phyloP scores from a whole-genome alignment of 2,797 vertebrate genomes.

The Falco peregrinus region DNA sequence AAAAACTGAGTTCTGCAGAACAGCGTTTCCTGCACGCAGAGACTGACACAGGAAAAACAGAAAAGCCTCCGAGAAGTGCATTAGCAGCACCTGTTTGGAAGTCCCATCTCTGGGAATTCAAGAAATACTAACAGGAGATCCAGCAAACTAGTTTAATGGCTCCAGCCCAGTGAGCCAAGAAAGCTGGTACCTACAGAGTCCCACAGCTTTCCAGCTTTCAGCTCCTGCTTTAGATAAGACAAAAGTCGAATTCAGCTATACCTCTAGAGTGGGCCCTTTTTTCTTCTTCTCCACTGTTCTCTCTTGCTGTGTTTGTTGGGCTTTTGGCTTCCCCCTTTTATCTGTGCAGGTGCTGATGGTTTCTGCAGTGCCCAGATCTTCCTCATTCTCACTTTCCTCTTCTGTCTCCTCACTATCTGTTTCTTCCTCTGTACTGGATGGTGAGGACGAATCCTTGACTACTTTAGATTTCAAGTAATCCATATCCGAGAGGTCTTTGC shows the following conservation, averaged over 20 bases:
- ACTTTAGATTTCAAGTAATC: constrained; percentile 94
- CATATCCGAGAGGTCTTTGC: constrained; percentile 87
- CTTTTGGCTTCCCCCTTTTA: background rate
- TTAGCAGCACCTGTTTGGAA: background rate
- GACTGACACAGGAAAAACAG: background rate
- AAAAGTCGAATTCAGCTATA: background rate
- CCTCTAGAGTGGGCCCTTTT: constrained; percentile 41
- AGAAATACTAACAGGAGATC: background rate
- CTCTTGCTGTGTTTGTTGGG: constrained; percentile 57
- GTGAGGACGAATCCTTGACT: constrained; percentile 59
- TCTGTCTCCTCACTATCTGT: constrained; percentile 32
- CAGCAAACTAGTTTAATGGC: background rate
- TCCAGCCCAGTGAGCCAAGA: background rate
- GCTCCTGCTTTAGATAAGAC: background rate
- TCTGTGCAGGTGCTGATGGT: accelerated
- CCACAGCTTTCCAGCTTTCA: background rate
- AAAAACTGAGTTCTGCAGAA: background rate
- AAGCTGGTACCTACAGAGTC: background rate
- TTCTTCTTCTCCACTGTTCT: background rate
- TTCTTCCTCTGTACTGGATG: constrained; percentile 59
- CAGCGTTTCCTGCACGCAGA: background rate
- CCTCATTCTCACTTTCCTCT: constrained; percentile 25
- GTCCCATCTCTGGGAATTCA: background rate
- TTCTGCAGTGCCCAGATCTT: background rate
- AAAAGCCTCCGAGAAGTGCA: background rate